Base-by-base conservation (phyloP, 2,888 invertebrate species). In the Chymomyza amoena region DNA sequence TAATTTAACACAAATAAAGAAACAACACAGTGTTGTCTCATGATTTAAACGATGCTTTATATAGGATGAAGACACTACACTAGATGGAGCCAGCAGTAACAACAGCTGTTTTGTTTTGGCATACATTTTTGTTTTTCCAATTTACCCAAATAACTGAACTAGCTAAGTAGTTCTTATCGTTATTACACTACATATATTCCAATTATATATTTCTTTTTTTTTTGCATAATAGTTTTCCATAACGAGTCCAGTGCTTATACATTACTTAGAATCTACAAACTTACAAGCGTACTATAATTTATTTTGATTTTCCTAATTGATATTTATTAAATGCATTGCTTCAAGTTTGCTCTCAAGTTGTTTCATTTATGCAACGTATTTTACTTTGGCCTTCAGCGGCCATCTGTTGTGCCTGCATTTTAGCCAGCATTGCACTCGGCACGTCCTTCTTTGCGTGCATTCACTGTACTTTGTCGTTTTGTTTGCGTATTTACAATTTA, bases 401-500 rank as follows among this genome's bases (percentile, higher is more conserved):
- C 39, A 45, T 45, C 39, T 45, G 39, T 13, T 45, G 13, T 10
- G 39, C 13, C 39, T 45, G 13, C 39, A 45, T 45, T 45, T 10
- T 10, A 4, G 39, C 13, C 13, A 4, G 7, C 39, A 45, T 4
- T 6, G 4, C 39, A 7, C 4, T 2, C 39, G 13, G 39, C 39
- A 6, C 39, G 39, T 45, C 39, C 39, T 45, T 45, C 39, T 13
- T 45, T 13, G 13, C 39, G 13, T 45, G 39, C 39, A 45, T 45
- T 45, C 39, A 45, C 39, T 45, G 39, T 45, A 18, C 54, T 54
- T 54, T 54, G 54, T 54, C 54, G 20, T 52, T 52, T 63, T 57
- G 64, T 70, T 61, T 57, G 69, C 70, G 72, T 76, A 75, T 83
- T 84, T 82, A 87, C 86, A 89, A 80, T 86, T 89, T 89, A 87